Conservation (phyloP, 2,888 invertebrate genomes). For the Hermaeophaga mercurialis region DNA sequence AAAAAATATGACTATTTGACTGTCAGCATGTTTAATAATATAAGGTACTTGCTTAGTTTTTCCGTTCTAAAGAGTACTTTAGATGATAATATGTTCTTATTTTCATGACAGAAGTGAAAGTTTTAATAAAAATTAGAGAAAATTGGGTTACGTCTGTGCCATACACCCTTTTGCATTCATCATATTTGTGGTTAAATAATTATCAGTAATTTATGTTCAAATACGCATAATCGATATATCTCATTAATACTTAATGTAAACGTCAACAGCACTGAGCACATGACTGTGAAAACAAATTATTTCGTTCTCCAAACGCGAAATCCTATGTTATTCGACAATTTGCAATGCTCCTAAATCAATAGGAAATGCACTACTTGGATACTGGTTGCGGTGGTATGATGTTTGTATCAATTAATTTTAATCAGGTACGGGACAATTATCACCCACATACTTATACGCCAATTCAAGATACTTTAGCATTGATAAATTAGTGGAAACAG, state of each 20-base stretch:
- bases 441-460: conserved; percentile 3
- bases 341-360: conserved; percentile 5
- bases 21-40: too few relatives aligned
- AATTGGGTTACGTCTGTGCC: too few relatives aligned
- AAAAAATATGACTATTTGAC: too few relatives aligned
- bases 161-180: too few relatives aligned
- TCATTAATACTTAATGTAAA: conserved; percentile 17
- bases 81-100: too few relatives aligned
- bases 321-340: conserved; percentile 4
- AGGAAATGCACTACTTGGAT: conserved; percentile 9
- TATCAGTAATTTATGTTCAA: conserved; percentile 2
- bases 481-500: background rate
- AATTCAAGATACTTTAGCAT: background rate
- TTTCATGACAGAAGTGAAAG: too few relatives aligned
- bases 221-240: conserved; percentile 6
- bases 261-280: conserved; percentile 7
- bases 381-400: conserved; percentile 5
- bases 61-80: too few relatives aligned
- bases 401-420: conserved; percentile 9
- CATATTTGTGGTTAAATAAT: background rate
- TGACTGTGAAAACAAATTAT: conserved; percentile 15
- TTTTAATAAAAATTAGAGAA: too few relatives aligned
- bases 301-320: conserved; percentile 9
- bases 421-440: conserved; percentile 10
- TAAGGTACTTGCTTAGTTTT: too few relatives aligned